Base-by-base conservation (phyloP, 2,797 vertebrate species). In the Spondyliosoma cantharus region DNA sequence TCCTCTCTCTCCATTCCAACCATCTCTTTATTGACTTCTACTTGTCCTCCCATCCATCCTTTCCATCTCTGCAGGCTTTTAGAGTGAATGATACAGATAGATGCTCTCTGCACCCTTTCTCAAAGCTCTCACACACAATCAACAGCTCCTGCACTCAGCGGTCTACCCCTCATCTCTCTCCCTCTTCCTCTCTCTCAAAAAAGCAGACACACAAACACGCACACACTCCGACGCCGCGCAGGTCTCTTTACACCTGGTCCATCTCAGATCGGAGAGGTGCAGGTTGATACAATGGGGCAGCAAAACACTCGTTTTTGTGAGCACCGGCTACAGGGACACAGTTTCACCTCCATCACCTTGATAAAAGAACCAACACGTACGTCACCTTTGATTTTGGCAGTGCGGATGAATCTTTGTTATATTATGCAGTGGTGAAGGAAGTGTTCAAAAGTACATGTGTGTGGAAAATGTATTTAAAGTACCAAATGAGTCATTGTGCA, bases 11-110 rank as follows among this genome's bases (percentile, higher is more conserved):
- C 88, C 82, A 84, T 89, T 70, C 80, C 82, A 74, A 84, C 88
- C 89, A 89, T 90, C 83, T 90, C 91, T 92, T 92, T 93, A 92
- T 93, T 94, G 91, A 93, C 91, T 90, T 87, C 84, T 92, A 92
- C 92, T 93, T 92, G 92, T 92, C 89, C 89, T 87, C 85, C 87
- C 89, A 92, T 91, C 90, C 91, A 93, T 93, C 90, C 90, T 89
- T 89, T 88, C 86, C 86, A 90, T 93, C 89, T 92, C 88, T 91
- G 71, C 82, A 82, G 89, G 91, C 92, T 93, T 93, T 94, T 92
- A 93, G 89, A 91, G 87, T 89, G 92, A 93, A 91, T 91, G 93
- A 93, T 92, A 92, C 83, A 91, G 92, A 94, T 91, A 93, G 89
- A 93, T 93, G 91, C 89, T 93, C 90, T 92, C 92, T 88, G 87